Percentiles rank a stretch among this genome's conserved stretches.
Conservation (phyloP, 2,888 invertebrate species). For the Eutolmus rufibarbis region DNA sequence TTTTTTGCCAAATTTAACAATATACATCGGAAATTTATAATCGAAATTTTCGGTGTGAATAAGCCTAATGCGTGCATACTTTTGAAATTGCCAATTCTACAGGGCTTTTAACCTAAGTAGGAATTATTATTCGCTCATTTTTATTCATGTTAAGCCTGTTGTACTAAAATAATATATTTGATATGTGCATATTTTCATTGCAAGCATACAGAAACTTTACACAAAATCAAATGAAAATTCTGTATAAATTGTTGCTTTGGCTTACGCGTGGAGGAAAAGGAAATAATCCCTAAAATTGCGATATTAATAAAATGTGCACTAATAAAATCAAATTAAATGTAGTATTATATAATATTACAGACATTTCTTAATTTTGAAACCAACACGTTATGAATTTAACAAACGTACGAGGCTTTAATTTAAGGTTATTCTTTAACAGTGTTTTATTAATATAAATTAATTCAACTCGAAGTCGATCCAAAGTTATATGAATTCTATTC, state of each 20-base stretch:
- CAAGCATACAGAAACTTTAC: not conserved
- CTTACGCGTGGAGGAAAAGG: not conserved
- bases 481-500: no score
- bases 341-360: no score
- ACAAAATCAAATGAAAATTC: not conserved
- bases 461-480: no score
- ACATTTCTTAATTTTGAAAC: no score
- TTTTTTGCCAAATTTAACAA: not conserved
- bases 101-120: not conserved
- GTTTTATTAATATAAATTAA: no score
- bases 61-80: not conserved
- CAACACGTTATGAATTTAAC: no score
- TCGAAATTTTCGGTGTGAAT: not conserved
- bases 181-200: not conserved
- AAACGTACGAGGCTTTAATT: no score
- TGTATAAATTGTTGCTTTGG: no score
- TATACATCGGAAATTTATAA: not conserved
- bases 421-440: no score
- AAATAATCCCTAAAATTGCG: not conserved
- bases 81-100: not conserved
- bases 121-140: not conserved
- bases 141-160: not conserved
- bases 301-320: no score
- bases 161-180: not conserved
- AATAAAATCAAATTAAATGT: no score